Evolutionary conservation across 2,888 invertebrate genomes (phyloP), one percentile per base, ranked within the genome.

Genomic region (Elegia similella): DNA sequence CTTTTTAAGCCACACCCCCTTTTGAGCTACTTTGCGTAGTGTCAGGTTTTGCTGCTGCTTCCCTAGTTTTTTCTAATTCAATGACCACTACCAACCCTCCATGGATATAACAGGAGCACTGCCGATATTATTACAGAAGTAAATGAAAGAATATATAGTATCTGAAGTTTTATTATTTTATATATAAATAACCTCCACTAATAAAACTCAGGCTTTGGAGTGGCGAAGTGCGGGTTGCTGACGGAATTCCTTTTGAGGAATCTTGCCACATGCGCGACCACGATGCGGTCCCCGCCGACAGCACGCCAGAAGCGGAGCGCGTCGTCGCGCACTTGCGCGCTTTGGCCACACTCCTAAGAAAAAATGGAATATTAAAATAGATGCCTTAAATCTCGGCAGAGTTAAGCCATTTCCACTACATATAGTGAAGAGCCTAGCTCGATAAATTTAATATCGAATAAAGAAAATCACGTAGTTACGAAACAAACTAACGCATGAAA

Each of bases 291-390:
- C 6, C 88, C 89, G 17, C 71, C 72, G 1, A 82, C 67, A 0
- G 68, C 60, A 6, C 69, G 67, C 89, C 89, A 90, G 64, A 82
- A 82, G 0, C 55, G 59, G 0, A 62, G 57, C 0, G 82, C 83
- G 0, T 80, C 70, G 0, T 38, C 56, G 0, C 81, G 81, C 1
- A 79, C 17, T 0, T 15, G 30, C 2, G 64, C 66, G 17, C 72
- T 72, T 67, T 86, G 87, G 0, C 88, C 88, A 63, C 90, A 90
- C 61, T 86, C 88, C 90, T 90, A 64, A 7, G 47, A 42, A 55
- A 57, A 10, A 15, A 16, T 38, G 12, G 12, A 38, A n/a, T 38
- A 38, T 12, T 12, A 3, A 34, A 8, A 10, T 34, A 34, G 12
- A 8, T 34, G 8, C 12, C 10, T 2, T 2, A 23, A 5, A 23